phyloP scores from a whole-genome alignment of 2,797 vertebrate species.

The Enteromius treurensis region DNA sequence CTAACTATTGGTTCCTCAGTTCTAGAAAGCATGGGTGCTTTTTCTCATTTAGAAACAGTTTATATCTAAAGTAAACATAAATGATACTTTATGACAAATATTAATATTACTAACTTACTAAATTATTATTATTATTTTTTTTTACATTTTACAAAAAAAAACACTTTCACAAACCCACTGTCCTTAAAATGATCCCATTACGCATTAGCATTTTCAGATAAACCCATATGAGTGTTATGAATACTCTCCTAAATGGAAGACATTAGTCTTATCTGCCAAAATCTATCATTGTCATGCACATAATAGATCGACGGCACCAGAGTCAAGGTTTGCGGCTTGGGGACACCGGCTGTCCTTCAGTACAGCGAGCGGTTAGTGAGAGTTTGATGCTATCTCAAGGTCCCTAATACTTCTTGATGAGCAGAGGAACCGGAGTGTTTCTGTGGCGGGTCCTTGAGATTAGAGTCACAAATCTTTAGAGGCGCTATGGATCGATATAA shows the following conservation, averaged over 20 bases:
- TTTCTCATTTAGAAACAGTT: not conserved
- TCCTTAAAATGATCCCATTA: constrained; percentile 26
- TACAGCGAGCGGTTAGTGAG: not conserved
- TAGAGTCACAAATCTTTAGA: constrained; percentile 44
- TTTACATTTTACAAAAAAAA: not conserved
- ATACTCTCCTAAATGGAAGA: constrained; percentile 23
- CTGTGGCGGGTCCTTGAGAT: constrained; percentile 1
- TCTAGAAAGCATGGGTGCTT: not conserved
- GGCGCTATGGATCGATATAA: constrained; percentile 33
- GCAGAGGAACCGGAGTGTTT: constrained; percentile 22
- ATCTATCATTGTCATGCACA: constrained; percentile 36
- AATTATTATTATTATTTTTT: not conserved
- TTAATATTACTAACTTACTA: not conserved
- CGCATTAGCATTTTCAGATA: constrained; percentile 34
- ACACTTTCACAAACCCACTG: not conserved
- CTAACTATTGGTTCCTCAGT: not conserved
- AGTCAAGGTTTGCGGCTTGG: constrained; percentile 37
- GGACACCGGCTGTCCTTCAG: constrained; percentile 35
- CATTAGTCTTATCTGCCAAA: constrained; percentile 44
- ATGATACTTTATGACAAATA: not conserved
- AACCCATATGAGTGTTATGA: constrained; percentile 18
- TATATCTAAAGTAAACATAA: not conserved
- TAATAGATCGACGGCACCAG: constrained; percentile 4
- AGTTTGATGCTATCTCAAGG: constrained; percentile 44
- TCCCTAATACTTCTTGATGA: constrained; percentile 38